phyloP scores from a whole-genome alignment of 1,140 invertebrate species.

The Ectropis grisescens region DNA sequence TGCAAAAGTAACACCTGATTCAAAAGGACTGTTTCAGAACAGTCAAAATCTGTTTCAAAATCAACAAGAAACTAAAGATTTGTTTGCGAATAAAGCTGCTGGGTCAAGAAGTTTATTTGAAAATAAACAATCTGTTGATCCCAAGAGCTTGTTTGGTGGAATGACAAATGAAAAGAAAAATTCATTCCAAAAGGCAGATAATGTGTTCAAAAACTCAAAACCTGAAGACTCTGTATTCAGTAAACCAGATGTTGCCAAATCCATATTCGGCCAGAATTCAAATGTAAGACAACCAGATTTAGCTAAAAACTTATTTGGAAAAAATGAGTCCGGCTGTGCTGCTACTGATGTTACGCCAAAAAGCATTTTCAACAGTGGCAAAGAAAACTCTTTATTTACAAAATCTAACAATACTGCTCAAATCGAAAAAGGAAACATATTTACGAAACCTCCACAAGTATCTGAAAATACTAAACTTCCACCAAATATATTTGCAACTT shows the following conservation, averaged over 20 bases:
- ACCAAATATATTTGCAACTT: slow-evolving; percentile 29
- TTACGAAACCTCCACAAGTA: slow-evolving; percentile 3
- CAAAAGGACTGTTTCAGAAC: no score
- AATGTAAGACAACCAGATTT: background rate
- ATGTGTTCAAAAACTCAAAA: slow-evolving; percentile 1
- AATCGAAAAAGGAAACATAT: slow-evolving; percentile 9
- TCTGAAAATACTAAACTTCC: slow-evolving; percentile 13
- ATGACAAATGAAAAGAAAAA: background rate
- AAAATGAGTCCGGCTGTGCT: no score
- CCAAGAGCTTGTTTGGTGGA: background rate
- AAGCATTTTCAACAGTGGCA: slow-evolving; percentile 4
- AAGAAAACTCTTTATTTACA: slow-evolving; percentile 20
- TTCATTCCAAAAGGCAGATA: no score
- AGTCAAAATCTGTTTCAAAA: no score
- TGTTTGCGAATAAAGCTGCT: no score
- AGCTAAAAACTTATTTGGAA: slow-evolving; percentile 9
- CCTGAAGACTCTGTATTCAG: slow-evolving; percentile 19
- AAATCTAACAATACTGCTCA: slow-evolving; percentile 18
- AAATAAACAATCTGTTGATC: no score
- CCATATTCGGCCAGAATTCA: slow-evolving; percentile 23
- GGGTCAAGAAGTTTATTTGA: no score
- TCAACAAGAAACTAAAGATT: no score
- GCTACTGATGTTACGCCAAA: slow-evolving; percentile 1
- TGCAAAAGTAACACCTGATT: no score
- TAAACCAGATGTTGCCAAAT: slow-evolving; percentile 15